Evolutionary conservation across 2,113 vertebrate species (phyloP), one percentile per base, ranked within the genome.

Genomic region (Triplophysa tibetana): DNA sequence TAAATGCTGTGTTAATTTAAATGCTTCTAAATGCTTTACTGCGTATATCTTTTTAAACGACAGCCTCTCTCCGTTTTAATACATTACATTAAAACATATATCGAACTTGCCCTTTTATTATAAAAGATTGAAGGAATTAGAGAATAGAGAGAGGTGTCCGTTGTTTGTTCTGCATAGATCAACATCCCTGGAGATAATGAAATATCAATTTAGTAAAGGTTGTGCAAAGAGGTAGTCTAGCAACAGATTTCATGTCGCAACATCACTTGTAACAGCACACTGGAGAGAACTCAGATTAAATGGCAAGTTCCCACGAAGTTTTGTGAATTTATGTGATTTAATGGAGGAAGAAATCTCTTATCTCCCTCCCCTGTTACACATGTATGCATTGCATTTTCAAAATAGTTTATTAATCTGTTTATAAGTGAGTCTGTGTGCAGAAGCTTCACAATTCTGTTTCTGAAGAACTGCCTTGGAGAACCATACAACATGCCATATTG

Each of bases 331-430:
- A 77, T 68, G 77, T 78, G 75, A 78, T 81, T 13, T 67, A 74
- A 84, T 70, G 68, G 61, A 56, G 62, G n/a, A 66, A 65, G 48
- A 33, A 45, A 74, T 33, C 10, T 61, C 54, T 68, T 54, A 29
- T 68, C 73, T 82, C 33, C n/a, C n/a, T 72, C 69, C 73, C 41
- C 78, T 1, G 61, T 73, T 45, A 29, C 50, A 14, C 26, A 8
- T 64, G 56, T 66, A 61, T 68, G 81, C 74, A 83, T 85, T 78
- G 69, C 78, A 80, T 61, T 38, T 77, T 63, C 67, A 52, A 48
- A 60, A 70, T 23, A 83, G 75, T 81, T 77, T 78, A 78, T 81
- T 85, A 81, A 85, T 83, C 69, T 63, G 73, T 63, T 75, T 75
- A 64, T 78, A 78, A 85, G 82, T 75, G 74, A 72, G 29, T 16